phyloP scores from a whole-genome alignment of 2,888 invertebrate genomes.

The Brachyptera risi region DNA sequence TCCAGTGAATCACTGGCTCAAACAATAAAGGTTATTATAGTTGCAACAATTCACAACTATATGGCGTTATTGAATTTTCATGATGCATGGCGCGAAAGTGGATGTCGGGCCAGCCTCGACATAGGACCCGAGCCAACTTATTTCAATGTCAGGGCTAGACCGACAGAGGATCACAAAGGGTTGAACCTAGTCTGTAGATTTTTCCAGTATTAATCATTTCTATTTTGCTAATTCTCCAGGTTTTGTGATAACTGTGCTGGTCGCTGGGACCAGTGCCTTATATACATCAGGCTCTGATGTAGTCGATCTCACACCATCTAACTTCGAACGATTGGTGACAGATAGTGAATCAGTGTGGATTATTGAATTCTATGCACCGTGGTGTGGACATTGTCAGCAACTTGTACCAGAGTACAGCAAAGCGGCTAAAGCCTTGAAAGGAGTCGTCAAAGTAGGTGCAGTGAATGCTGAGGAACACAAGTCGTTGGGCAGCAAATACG shows the following conservation, averaged over 20 bases:
- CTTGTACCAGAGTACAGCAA: constrained; percentile 92
- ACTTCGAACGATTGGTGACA: constrained; percentile 80
- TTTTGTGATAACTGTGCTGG: neutral
- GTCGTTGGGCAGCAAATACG: constrained; percentile 72
- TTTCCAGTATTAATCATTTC: too few relatives aligned
- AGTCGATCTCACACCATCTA: constrained; percentile 77
- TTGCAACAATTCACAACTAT: too few relatives aligned
- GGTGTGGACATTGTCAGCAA: constrained; percentile 91
- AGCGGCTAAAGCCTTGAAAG: constrained; percentile 89
- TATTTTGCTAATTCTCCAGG: too few relatives aligned
- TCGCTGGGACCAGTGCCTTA: constrained; percentile 30
- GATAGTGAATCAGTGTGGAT: constrained; percentile 88
- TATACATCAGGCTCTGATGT: constrained; percentile 59
- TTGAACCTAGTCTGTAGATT: too few relatives aligned
- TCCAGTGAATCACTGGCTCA: too few relatives aligned
- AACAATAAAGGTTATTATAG: too few relatives aligned
- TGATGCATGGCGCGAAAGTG: too few relatives aligned
- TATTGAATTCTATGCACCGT: constrained; percentile 94
- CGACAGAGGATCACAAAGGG: too few relatives aligned
- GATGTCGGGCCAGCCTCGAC: too few relatives aligned
- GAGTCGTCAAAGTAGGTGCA: constrained; percentile 90
- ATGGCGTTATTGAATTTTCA: too few relatives aligned
- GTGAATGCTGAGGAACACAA: constrained; percentile 90
- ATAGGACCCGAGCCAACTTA: too few relatives aligned
- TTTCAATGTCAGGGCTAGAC: too few relatives aligned